Evolutionary conservation across 2,113 vertebrate species (phyloP).

Genomic region (Triplophysa siluroides): DNA sequence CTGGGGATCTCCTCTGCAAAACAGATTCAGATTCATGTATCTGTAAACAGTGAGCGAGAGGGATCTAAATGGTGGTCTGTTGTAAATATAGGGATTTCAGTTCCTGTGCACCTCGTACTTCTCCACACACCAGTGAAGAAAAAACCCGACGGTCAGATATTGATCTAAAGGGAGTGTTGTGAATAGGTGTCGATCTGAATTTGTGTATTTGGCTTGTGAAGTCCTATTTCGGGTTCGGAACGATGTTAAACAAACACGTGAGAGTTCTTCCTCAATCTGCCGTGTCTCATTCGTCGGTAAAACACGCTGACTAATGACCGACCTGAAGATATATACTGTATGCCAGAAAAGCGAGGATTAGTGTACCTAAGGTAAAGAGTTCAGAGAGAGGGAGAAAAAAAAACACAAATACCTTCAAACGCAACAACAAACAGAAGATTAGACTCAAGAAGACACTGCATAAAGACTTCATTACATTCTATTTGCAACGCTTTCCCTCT

Average conservation of each 20-base stretch:
- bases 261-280: too few species aligned
- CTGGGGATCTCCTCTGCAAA: slow-evolving; percentile 91
- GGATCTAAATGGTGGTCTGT: background rate
- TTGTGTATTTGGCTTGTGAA: slow-evolving; percentile 19
- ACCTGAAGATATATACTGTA: background rate
- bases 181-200: background rate
- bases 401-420: slow-evolving; percentile 1
- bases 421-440: background rate
- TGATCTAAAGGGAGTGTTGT: too few species aligned
- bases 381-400: background rate
- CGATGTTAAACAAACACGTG: slow-evolving; percentile 13
- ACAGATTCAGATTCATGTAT: background rate
- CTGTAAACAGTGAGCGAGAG: background rate
- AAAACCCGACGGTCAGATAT: too few species aligned
- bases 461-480: too few species aligned
- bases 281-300: slow-evolving; percentile 5
- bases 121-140: background rate
- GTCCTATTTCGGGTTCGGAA: slow-evolving; percentile 31
- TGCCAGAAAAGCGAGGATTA: slow-evolving; percentile 8
- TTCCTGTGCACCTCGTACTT: background rate
- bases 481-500: too few species aligned
- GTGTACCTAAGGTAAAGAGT: background rate
- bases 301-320: slow-evolving; percentile 18
- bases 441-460: too few species aligned
- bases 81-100: slow-evolving; percentile 6